phyloP scores from a whole-genome alignment of 92 coral and sea anemone species.

The Parazoanthus darwini region DNA sequence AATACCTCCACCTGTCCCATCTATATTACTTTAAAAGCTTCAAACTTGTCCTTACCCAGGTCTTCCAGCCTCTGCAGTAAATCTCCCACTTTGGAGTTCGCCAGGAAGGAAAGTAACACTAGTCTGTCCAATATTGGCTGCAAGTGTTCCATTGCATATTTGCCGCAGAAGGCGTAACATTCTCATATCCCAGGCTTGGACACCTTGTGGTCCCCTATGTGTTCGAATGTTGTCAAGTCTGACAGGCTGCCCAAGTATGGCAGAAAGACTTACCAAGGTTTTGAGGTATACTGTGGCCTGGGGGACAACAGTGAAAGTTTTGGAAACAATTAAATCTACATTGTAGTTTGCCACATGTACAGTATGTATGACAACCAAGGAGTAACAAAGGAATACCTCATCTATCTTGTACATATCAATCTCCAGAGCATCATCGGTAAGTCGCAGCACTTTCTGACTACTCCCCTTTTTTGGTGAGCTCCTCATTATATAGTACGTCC shows the following conservation, averaged over 20 bases:
- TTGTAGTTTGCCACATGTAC: too few species aligned
- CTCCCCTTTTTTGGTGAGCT: constrained; percentile 69
- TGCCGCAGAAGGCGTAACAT: constrained; percentile 85
- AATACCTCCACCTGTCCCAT: constrained; percentile 55
- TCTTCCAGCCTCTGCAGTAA: constrained; percentile 81
- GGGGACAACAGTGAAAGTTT: background rate
- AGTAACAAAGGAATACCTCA: constrained; percentile 55
- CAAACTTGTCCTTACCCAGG: constrained; percentile 63
- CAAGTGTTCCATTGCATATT: constrained; percentile 92
- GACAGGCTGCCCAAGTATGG: constrained; percentile 72
- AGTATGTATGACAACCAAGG: too few species aligned
- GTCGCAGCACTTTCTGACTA: constrained; percentile 73
- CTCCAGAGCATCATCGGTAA: constrained; percentile 84
- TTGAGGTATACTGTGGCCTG: constrained; percentile 57
- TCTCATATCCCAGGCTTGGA: constrained; percentile 86
- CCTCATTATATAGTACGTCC: constrained; percentile 84
- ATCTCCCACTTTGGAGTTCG: constrained; percentile 82
- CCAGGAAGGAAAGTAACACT: constrained; percentile 88
- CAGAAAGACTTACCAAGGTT: constrained; percentile 66
- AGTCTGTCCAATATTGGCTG: constrained; percentile 81
- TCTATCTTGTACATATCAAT: constrained; percentile 74
- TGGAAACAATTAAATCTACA: too few species aligned
- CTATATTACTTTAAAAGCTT: too few species aligned
- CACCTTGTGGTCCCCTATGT: constrained; percentile 58
- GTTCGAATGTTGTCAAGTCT: constrained; percentile 67